Conservation (phyloP, 2,113 vertebrate species). For the Channa argus region DNA sequence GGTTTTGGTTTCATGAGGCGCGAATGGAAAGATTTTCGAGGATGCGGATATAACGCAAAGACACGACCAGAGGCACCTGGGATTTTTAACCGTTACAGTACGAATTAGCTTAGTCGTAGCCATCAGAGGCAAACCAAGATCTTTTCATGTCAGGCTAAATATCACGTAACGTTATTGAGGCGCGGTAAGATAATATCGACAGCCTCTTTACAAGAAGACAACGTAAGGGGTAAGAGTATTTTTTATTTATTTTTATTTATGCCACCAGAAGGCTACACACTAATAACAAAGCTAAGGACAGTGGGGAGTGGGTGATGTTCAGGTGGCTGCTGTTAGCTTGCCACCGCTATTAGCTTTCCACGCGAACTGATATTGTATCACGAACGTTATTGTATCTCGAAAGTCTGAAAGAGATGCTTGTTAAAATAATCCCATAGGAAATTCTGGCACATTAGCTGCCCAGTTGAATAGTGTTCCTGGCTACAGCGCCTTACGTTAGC, state of each 20-base stretch:
- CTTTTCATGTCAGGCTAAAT: slow-evolving; percentile 53
- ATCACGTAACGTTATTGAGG: slow-evolving; percentile 1
- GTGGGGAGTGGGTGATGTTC: slow-evolving; percentile 37
- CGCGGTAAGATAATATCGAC: slow-evolving; percentile 32
- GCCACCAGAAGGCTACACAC: slow-evolving; percentile 23
- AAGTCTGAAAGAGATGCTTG: slow-evolving; percentile 2
- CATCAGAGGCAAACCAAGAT: slow-evolving; percentile 23
- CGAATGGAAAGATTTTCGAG: slow-evolving; percentile 48
- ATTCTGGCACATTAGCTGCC: slow-evolving; percentile 12
- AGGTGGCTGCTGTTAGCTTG: slow-evolving; percentile 71
- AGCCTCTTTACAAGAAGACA: slow-evolving; percentile 42
- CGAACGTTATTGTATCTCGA: slow-evolving; percentile 1
- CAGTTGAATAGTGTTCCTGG: neutral
- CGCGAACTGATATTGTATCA: slow-evolving; percentile 5
- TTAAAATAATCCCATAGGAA: neutral
- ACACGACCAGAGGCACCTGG: slow-evolving; percentile 59
- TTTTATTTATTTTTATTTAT: neutral
- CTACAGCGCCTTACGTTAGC: slow-evolving; percentile 28
- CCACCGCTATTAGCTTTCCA: slow-evolving; percentile 52
- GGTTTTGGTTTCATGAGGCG: slow-evolving; percentile 61
- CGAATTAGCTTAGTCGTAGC: slow-evolving; percentile 58
- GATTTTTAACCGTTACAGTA: slow-evolving; percentile 54
- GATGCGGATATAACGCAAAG: slow-evolving; percentile 78
- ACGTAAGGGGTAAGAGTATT: slow-evolving; percentile 69
- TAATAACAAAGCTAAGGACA: slow-evolving; percentile 62